Percentiles rank a stretch among this genome's conserved stretches.
These are phyloP conservation scores for Hemicordylus capensis DNA, from an alignment of 2,113 vertebrate species.

Conservation along the genomic window DNA sequence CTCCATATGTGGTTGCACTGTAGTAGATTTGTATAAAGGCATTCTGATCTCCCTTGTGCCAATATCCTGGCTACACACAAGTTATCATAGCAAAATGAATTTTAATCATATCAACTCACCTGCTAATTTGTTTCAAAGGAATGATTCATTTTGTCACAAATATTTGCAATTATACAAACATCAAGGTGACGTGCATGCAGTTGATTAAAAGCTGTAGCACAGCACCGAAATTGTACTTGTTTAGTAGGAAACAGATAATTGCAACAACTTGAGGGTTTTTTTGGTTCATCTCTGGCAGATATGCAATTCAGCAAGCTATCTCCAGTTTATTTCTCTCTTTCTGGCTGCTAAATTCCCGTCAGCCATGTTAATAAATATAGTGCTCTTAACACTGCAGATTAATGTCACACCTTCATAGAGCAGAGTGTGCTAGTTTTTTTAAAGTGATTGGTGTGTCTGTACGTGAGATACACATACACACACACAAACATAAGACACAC, in stretches of 20 bases:
- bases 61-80: not conserved
- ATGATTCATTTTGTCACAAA: not conserved
- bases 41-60: not conserved
- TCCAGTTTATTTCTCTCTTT: conserved; percentile 24
- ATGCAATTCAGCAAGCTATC: not conserved
- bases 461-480: not conserved
- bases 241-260: not conserved
- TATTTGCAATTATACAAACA: not conserved
- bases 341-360: conserved; percentile 11
- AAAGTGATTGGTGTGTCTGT: not conserved
- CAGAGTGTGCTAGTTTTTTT: not conserved
- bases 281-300: not conserved
- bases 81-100: not conserved
- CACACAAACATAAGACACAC: not conserved
- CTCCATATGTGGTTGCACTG: no score
- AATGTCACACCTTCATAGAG: conserved; percentile 24
- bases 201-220: not conserved
- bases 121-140: not conserved
- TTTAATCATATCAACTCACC: not conserved
- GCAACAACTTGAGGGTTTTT: not conserved
- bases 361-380: conserved; percentile 38
- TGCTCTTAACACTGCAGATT: conserved; percentile 42
- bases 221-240: not conserved
- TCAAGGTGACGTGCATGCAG: not conserved
- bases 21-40: no score